Conservation (phyloP, 2,113 vertebrate species). For the Labrus mixtus region DNA sequence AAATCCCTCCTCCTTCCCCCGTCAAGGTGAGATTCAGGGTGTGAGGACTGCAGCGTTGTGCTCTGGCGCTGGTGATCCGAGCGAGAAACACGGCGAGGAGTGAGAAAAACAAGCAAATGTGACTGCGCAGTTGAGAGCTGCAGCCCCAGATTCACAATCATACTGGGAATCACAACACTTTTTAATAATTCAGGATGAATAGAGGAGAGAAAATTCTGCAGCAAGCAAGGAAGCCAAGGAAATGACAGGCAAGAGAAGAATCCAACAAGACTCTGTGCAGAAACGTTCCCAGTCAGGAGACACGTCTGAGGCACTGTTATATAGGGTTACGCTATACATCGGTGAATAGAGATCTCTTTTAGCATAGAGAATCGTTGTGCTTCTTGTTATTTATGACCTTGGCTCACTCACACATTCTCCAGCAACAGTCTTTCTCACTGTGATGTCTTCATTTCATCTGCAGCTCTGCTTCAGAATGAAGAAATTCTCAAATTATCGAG, state of each 20-base stretch:
- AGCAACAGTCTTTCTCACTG: background rate
- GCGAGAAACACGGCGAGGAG: slow-evolving; percentile 45
- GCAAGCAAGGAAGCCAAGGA: slow-evolving; percentile 68
- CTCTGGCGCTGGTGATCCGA: slow-evolving; percentile 51
- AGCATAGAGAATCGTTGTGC: slow-evolving; percentile 16
- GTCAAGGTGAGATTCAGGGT: slow-evolving; percentile 68
- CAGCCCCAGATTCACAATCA: slow-evolving; percentile 85
- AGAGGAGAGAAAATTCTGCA: slow-evolving; percentile 75
- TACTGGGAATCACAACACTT: slow-evolving; percentile 87
- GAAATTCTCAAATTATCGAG: slow-evolving; percentile 1
- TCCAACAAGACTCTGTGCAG: slow-evolving; percentile 30
- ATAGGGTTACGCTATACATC: slow-evolving; percentile 32
- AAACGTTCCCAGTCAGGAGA: slow-evolving; percentile 38
- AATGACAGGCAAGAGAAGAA: slow-evolving; percentile 65
- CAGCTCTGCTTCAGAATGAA: slow-evolving; percentile 7
- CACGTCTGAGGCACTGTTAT: slow-evolving; percentile 30
- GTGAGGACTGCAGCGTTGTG: slow-evolving; percentile 54
- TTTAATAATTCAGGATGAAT: slow-evolving; percentile 88
- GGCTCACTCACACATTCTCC: slow-evolving; percentile 20
- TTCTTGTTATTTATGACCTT: slow-evolving; percentile 36
- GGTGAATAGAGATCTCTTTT: slow-evolving; percentile 20
- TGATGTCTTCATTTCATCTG: slow-evolving; percentile 24
- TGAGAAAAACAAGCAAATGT: slow-evolving; percentile 75
- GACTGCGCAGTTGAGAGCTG: slow-evolving; percentile 77
- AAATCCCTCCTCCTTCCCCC: slow-evolving; percentile 36